Evolutionary conservation across 2,797 vertebrate species (phyloP).

Genomic region (Periophthalmus magnuspinnatus): DNA sequence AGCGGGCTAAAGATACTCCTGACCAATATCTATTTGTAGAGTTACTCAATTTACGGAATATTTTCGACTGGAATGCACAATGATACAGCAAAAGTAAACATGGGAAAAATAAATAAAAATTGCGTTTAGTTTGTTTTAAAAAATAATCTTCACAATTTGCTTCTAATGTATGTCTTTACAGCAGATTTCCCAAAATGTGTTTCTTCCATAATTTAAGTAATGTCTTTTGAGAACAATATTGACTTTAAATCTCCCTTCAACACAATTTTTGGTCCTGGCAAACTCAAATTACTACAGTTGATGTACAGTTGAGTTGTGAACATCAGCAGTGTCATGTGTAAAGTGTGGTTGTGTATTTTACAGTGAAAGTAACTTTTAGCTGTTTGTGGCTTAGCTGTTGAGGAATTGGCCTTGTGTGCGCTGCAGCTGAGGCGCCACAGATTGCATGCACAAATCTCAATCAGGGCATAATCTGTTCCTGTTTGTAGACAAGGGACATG

Average conservation of each 20-base stretch:
- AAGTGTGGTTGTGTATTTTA: background rate
- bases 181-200: background rate
- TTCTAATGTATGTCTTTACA: background rate
- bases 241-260: background rate
- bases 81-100: background rate
- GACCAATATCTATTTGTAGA: conserved; percentile 6
- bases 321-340: too few relatives aligned
- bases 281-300: background rate
- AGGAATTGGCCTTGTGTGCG: conserved; percentile 19
- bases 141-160: too few relatives aligned
- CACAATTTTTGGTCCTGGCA: background rate
- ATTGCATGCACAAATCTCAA: conserved; percentile 34
- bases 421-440: conserved; percentile 12
- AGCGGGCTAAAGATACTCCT: conserved; percentile 7
- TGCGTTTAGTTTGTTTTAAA: too few relatives aligned
- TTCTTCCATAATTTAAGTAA: background rate
- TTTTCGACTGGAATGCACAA: background rate
- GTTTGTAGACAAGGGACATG: conserved; percentile 11
- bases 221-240: background rate
- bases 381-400: conserved; percentile 24
- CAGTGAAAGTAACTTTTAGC: conserved; percentile 22
- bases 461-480: conserved; percentile 2
- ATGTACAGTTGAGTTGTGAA: background rate
- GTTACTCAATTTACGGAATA: background rate
- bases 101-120: background rate